Evolutionary conservation across 1,140 invertebrate species (phyloP).

Genomic region (Anastatus disparis): DNA sequence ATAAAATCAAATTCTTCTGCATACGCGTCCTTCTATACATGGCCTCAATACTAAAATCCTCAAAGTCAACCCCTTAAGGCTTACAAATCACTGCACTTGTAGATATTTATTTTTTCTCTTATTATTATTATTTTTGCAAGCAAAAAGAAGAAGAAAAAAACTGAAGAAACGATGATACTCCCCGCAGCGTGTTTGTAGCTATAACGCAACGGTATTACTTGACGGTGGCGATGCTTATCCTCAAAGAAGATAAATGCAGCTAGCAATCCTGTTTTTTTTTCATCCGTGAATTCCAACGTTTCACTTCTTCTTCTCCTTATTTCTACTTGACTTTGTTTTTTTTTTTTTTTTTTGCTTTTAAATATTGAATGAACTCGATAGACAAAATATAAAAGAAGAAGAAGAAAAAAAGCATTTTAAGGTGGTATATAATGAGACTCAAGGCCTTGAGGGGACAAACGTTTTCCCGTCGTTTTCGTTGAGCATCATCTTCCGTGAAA

Average conservation of each 20-base stretch:
- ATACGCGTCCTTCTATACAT: not conserved
- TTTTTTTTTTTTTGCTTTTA: no score
- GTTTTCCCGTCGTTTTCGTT: no score
- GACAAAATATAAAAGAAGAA: no score
- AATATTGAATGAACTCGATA: no score
- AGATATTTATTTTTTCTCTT: conserved; percentile 19
- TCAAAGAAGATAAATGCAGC: conserved; percentile 19
- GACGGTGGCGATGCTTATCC: conserved; percentile 19
- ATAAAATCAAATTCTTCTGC: conserved; percentile 34
- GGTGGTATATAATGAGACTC: no score
- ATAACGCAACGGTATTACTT: no score
- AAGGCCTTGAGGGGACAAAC: no score
- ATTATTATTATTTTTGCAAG: no score
- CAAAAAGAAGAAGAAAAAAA: conserved; percentile 11
- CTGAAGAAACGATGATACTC: no score
- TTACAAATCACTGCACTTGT: conserved; percentile 6
- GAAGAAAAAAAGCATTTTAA: no score
- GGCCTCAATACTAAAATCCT: not conserved
- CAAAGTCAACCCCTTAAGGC: not conserved
- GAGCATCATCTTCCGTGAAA: conserved; percentile 19
- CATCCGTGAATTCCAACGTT: not conserved
- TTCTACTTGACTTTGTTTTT: no score
- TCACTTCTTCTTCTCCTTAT: not conserved
- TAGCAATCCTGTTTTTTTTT: not conserved
- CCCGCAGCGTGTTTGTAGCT: conserved; percentile 30